Evolutionary conservation across 2,113 vertebrate genomes (phyloP).

Genomic region (Bufo gargarizans): DNA sequence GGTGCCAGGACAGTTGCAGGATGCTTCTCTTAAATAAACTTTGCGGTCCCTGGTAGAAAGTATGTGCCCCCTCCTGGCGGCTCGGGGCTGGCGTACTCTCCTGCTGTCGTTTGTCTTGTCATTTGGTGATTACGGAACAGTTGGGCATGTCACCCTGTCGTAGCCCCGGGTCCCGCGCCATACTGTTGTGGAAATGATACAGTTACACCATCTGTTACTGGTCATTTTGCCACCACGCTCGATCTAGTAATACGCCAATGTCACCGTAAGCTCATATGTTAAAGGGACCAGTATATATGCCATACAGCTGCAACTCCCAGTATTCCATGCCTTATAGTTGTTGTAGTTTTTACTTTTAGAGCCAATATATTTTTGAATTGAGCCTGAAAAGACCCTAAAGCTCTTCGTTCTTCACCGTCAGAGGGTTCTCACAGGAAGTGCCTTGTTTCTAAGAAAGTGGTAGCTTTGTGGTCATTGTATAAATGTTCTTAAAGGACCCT

Average conservation of each 20-base stretch:
- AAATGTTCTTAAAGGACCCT: too few relatives aligned
- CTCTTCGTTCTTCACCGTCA: too few relatives aligned
- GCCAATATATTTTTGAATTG: neutral
- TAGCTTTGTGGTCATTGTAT: too few relatives aligned
- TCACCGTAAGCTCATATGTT: neutral
- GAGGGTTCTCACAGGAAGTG: too few relatives aligned
- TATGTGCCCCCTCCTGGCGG: neutral
- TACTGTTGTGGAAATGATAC: conserved; percentile 1
- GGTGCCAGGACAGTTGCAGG: neutral
- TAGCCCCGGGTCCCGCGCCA: neutral
- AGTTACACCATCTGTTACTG: conserved; percentile 26
- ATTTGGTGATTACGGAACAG: conserved; percentile 16
- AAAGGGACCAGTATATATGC: neutral
- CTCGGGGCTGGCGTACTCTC: neutral
- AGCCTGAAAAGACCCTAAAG: too few relatives aligned
- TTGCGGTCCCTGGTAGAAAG: neutral
- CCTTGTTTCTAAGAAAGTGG: too few relatives aligned
- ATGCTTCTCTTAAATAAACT: conserved; percentile 1
- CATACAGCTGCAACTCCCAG: neutral
- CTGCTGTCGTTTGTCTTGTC: conserved; percentile 4
- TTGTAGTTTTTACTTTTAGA: neutral
- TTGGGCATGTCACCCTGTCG: conserved; percentile 25
- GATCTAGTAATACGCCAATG: neutral
- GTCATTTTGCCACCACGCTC: neutral
- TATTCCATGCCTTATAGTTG: neutral